phyloP scores from a whole-genome alignment of 1,140 invertebrate genomes.

The Lordiphosa mommai region DNA sequence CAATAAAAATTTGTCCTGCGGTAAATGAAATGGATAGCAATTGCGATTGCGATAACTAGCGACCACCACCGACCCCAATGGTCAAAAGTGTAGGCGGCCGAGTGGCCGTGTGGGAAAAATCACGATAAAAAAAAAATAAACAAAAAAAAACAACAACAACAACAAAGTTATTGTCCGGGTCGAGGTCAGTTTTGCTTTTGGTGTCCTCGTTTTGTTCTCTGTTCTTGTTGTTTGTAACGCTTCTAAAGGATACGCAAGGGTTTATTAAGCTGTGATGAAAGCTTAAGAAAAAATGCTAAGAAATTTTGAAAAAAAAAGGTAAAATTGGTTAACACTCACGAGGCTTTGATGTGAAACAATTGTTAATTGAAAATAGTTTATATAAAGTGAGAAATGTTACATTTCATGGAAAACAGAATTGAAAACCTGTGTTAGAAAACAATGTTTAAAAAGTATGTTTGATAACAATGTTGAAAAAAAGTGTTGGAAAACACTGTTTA shows the following conservation, averaged over 20 bases:
- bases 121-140: conserved; percentile 15
- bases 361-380: too few species aligned
- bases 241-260: not conserved
- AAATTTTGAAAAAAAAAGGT: too few species aligned
- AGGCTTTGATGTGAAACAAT: too few species aligned
- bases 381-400: too few species aligned
- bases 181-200: conserved; percentile 41
- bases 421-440: too few species aligned
- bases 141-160: conserved; percentile 18
- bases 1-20: conserved; percentile 76
- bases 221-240: not conserved
- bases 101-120: not conserved
- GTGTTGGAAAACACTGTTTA: too few species aligned
- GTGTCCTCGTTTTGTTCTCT: too few species aligned
- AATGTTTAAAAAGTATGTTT: too few species aligned
- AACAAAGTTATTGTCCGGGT: conserved; percentile 49
- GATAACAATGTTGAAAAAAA: too few species aligned
- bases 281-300: too few species aligned
- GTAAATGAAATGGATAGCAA: conserved; percentile 75
- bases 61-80: conserved; percentile 10
- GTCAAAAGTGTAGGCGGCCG: not conserved
- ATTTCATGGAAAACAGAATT: too few species aligned
- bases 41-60: conserved; percentile 68
- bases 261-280: conserved; percentile 8
- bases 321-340: too few species aligned